Evolutionary conservation across 1,140 invertebrate species (phyloP).

Genomic region (Philopotamus ludificatus): DNA sequence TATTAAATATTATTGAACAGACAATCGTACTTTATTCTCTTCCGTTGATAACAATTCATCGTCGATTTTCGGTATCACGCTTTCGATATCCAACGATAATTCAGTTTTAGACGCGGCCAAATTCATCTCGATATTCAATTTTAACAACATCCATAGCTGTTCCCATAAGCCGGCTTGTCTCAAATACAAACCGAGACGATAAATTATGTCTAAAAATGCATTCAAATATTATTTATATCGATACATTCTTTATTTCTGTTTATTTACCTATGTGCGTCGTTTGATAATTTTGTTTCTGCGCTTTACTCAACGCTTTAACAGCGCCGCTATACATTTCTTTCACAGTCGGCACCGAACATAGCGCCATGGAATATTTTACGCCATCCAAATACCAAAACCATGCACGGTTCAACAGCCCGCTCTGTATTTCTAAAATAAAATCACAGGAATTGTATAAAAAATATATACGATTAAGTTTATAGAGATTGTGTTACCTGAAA

Average conservation of each 20-base stretch:
- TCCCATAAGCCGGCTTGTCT: slow-evolving; percentile 39
- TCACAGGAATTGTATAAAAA: neutral
- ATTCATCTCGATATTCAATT: slow-evolving; percentile 40
- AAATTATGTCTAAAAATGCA: slow-evolving; percentile 31
- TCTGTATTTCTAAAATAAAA: slow-evolving; percentile 28
- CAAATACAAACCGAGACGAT: slow-evolving; percentile 36
- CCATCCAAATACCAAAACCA: slow-evolving; percentile 40
- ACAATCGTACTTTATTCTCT: slow-evolving; percentile 35
- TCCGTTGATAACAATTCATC: slow-evolving; percentile 19
- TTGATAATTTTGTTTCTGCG: slow-evolving; percentile 25
- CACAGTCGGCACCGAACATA: slow-evolving; percentile 32
- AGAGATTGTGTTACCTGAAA: too few species aligned
- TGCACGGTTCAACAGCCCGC: slow-evolving; percentile 10
- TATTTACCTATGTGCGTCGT: slow-evolving; percentile 33
- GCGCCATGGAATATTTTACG: slow-evolving; percentile 38
- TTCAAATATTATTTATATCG: neutral
- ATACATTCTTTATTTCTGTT: neutral
- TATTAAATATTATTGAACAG: neutral
- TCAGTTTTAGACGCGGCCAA: slow-evolving; percentile 14
- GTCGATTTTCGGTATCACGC: slow-evolving; percentile 23
- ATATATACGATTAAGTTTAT: too few species aligned
- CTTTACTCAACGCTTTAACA: slow-evolving; percentile 36
- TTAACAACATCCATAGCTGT: slow-evolving; percentile 38
- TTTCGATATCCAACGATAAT: slow-evolving; percentile 4
- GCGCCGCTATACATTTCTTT: slow-evolving; percentile 39